These are phyloP conservation scores for Mionectes olivaceus DNA, from an alignment of 2,797 vertebrate genomes.

Conservation along the genomic window DNA sequence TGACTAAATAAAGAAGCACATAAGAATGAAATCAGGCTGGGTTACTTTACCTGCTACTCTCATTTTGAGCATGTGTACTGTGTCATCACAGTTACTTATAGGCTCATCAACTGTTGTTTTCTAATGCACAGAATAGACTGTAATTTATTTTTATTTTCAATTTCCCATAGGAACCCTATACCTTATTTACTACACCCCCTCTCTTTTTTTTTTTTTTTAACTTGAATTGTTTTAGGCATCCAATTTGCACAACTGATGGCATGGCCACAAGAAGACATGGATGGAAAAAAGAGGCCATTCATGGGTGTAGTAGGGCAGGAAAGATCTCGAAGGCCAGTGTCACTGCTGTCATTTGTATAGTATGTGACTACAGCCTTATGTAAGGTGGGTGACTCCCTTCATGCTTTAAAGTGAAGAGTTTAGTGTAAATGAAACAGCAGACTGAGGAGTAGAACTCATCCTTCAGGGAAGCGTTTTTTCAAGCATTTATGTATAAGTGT, in stretches of 20 bases:
- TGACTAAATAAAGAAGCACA: not conserved
- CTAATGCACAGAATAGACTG: not conserved
- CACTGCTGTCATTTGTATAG: not conserved
- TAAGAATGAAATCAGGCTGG: not conserved
- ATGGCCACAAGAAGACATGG: not conserved
- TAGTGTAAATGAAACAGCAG: not conserved
- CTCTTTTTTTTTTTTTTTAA: rapidly evolving
- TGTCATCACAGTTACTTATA: not conserved
- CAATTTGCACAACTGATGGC: not conserved
- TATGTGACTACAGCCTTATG: not conserved
- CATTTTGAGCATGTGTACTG: not conserved
- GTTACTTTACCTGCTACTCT: not conserved
- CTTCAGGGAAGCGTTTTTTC: not conserved
- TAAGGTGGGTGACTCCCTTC: not conserved
- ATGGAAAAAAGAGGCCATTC: not conserved
- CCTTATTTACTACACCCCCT: not conserved
- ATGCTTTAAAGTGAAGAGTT: not conserved
- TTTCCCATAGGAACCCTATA: not conserved
- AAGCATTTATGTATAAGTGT: not conserved
- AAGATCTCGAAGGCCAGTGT: not conserved
- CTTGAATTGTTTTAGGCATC: not conserved
- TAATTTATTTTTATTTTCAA: not conserved
- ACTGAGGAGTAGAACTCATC: not conserved
- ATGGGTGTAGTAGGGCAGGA: not conserved
- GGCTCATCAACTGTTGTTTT: not conserved